Percentiles rank a stretch among this genome's conserved stretches.
phyloP scores from a whole-genome alignment of 2,888 invertebrate species.

The Biston betularia region DNA sequence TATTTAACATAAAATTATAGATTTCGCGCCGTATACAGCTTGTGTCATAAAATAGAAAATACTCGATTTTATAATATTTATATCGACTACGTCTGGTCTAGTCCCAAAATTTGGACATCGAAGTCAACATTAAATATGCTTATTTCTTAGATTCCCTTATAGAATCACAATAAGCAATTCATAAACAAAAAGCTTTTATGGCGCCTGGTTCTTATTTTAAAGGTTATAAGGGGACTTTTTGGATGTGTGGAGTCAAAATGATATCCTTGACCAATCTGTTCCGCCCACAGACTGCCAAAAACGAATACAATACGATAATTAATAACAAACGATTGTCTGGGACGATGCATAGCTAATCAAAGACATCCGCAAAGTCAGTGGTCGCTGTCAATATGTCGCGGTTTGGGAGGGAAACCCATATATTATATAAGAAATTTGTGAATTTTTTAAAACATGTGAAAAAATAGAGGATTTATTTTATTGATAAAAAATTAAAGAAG shows the following conservation, averaged over 20 bases:
- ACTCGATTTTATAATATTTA: slow-evolving; percentile 30
- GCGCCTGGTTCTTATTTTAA: slow-evolving; percentile 47
- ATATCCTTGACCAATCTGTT: slow-evolving; percentile 69
- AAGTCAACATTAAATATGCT: slow-evolving; percentile 25
- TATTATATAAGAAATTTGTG: not conserved
- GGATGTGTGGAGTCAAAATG: slow-evolving; percentile 52
- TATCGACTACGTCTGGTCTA: slow-evolving; percentile 27
- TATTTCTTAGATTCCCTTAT: slow-evolving; percentile 38
- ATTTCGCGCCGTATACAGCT: slow-evolving; percentile 9
- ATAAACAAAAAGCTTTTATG: slow-evolving; percentile 42
- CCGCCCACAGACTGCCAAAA: slow-evolving; percentile 68
- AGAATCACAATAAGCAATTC: slow-evolving; percentile 40
- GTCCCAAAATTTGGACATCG: slow-evolving; percentile 26
- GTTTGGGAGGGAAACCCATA: not conserved
- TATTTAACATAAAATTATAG: not conserved
- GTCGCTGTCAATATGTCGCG: slow-evolving; percentile 35
- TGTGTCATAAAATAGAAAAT: slow-evolving; percentile 27
- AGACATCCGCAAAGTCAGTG: slow-evolving; percentile 49
- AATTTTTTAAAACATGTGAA: too few relatives aligned
- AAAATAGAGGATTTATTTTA: too few relatives aligned
- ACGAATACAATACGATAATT: slow-evolving; percentile 68
- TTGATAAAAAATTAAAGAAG: too few relatives aligned
- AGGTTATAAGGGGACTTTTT: slow-evolving; percentile 54
- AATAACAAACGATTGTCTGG: slow-evolving; percentile 63
- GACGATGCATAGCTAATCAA: slow-evolving; percentile 59